Evolutionary conservation across 2,888 invertebrate species (phyloP).

Genomic region (Tipula helvola): DNA sequence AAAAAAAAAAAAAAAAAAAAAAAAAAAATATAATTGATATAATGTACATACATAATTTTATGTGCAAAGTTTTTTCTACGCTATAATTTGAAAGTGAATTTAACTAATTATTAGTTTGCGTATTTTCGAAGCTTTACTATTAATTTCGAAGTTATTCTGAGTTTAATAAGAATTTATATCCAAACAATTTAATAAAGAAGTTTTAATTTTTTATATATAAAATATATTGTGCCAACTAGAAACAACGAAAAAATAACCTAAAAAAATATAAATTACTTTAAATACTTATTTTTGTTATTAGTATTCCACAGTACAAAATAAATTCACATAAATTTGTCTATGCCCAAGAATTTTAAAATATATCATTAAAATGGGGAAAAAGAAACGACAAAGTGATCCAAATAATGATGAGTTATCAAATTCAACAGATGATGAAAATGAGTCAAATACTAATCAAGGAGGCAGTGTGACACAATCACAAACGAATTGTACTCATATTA

Average conservation of each 20-base stretch:
- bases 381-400: conserved; percentile 57
- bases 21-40: neutral
- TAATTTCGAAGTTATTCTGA: neutral
- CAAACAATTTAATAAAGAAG: neutral
- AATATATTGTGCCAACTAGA: neutral
- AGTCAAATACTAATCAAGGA: conserved; percentile 17
- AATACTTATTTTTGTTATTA: neutral
- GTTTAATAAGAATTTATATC: neutral
- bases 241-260: neutral
- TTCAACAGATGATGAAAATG: conserved; percentile 57
- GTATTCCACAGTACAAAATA: neutral
- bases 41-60: neutral
- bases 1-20: too few species aligned
- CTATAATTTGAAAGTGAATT: neutral
- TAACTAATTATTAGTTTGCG: neutral
- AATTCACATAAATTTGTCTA: neutral
- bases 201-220: neutral
- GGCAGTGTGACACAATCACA: conserved; percentile 26
- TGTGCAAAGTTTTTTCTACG: neutral
- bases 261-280: neutral
- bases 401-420: conserved; percentile 52
- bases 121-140: neutral
- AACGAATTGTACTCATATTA: conserved; percentile 48
- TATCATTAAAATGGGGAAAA: conserved; percentile 48
- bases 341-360: neutral